Percentiles rank a stretch among this genome's conserved stretches.
Conservation (phyloP, 2,797 vertebrate genomes). For the Natrix natrix region DNA sequence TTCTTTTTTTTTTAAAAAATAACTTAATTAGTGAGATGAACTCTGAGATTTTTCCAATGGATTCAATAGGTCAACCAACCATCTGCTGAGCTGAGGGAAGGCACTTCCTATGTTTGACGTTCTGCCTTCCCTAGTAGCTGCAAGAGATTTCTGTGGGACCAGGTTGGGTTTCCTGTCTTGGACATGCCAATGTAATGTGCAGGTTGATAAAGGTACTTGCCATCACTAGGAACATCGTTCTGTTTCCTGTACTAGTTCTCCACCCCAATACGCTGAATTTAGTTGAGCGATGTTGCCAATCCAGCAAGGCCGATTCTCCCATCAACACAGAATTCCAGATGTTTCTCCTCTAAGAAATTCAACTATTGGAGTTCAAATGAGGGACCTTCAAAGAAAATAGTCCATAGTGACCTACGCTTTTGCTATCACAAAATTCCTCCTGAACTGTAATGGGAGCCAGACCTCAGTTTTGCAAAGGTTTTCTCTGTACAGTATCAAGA, state of each 20-base stretch:
- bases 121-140: neutral
- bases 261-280: neutral
- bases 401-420: constrained; percentile 20
- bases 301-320: neutral
- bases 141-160: neutral
- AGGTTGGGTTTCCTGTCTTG: neutral
- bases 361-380: neutral
- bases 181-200: neutral
- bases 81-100: neutral
- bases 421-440: constrained; percentile 4
- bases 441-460: neutral
- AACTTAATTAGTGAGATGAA: neutral
- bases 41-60: neutral
- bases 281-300: neutral
- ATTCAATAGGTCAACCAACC: neutral
- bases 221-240: neutral
- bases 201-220: neutral
- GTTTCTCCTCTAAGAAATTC: constrained; percentile 1
- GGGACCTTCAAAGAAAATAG: neutral
- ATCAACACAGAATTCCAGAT: no score
- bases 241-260: neutral
- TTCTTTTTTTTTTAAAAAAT: neutral
- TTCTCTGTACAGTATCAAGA: neutral
- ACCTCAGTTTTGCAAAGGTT: constrained; percentile 27
- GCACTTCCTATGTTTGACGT: neutral